Base-by-base conservation (phyloP, 2,888 invertebrate species). In the Tinea trinotella region DNA sequence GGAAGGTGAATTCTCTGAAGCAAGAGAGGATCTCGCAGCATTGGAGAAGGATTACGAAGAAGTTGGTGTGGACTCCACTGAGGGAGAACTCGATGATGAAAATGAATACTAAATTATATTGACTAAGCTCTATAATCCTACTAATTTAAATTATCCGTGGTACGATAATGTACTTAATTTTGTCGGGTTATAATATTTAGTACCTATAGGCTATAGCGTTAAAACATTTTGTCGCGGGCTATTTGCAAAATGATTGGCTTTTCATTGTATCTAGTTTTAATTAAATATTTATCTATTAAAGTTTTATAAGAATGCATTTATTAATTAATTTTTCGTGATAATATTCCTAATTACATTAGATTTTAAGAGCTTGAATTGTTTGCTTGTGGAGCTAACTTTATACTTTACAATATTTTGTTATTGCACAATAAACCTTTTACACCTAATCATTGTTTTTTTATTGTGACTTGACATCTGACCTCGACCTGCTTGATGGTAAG, bases 1-100 rank as follows among this genome's bases (percentile, higher is more conserved):
- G 68, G 94, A 94, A 73, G 92, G 92, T 46, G 93, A 97, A 74
- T 96, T 95, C 78, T 90, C 92, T 0, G 96, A 96, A 66, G 95
- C 95, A 0, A 89, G 96, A 3, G 95, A 96, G 71, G 94, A 96
- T 81, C 85, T 96, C 59, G 93, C 91, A 0, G 93, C 93, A 0
- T 84, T 93, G 0, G 93, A 93, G 72, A 92, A 93, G 68, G 93
- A 93, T 71, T 93, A 93, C 66, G 92, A 93, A 64, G 93, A 93
- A 67, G 92, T 93, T 50, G 92, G 92, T 15, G 90, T 92, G 1
- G 93, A 93, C 73, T 92, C 93, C 55, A 89, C 89, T 10, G 91
- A 91, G 63, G 91, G 90, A 35, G 91, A 91, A 62, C 88, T 89
- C 0, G 91, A 91, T 58, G 90, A 90, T 59, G 91, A 90, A 17